These are phyloP conservation scores for Hydropotes inermis DNA, from an alignment of 2,113 vertebrate genomes.

Conservation along the genomic window DNA sequence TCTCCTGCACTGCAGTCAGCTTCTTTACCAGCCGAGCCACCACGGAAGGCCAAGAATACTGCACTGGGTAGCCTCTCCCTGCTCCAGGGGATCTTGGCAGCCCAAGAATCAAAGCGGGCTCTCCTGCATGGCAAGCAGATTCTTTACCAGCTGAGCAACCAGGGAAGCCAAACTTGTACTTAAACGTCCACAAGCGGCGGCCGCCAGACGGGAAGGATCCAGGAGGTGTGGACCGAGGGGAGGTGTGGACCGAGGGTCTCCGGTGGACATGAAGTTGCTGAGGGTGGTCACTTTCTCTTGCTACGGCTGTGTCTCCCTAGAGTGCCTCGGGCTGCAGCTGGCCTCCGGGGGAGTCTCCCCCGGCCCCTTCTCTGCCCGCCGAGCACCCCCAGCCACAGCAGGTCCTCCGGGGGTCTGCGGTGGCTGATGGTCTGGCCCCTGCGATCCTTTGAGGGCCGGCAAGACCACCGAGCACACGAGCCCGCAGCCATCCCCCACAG, in stretches of 20 bases:
- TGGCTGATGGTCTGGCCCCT: accelerated
- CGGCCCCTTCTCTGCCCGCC: accelerated
- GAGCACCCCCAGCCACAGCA: not conserved
- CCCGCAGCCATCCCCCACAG: accelerated
- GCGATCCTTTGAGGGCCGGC: accelerated
- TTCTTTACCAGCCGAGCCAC: no score
- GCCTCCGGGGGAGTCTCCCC: not conserved
- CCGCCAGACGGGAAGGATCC: accelerated
- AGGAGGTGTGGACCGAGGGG: not conserved
- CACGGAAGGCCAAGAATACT: no score
- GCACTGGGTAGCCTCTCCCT: no score
- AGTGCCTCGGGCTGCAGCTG: accelerated
- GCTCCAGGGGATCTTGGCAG: no score
- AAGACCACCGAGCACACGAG: accelerated
- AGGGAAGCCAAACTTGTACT: no score
- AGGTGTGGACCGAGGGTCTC: no score
- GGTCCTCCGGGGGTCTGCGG: accelerated
- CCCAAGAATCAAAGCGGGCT: no score
- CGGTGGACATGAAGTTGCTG: accelerated
- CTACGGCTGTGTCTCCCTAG: not conserved
- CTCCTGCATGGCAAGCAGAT: no score
- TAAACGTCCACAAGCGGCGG: not conserved
- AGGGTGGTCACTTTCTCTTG: accelerated
- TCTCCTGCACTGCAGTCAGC: no score
- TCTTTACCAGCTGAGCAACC: no score